These are phyloP conservation scores for Dolichopus griseipennis DNA, from an alignment of 2,888 invertebrate species.

Conservation along the genomic window DNA sequence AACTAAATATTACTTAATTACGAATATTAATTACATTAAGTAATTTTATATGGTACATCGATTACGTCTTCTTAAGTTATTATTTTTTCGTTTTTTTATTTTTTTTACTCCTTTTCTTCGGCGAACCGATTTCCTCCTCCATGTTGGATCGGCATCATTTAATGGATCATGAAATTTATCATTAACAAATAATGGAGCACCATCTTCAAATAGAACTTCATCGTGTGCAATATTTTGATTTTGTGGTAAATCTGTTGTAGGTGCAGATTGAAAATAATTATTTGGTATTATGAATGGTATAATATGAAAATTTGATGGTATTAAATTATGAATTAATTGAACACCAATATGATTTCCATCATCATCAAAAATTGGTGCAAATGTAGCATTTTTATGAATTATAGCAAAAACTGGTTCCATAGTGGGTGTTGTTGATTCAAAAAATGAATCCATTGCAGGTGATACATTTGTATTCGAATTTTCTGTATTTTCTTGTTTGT, in stretches of 20 bases:
- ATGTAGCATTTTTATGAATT: not conserved
- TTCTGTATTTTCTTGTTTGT: not conserved
- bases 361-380: not conserved
- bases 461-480: not conserved
- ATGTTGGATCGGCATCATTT: not conserved
- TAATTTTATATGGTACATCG: not conserved
- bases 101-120: not conserved
- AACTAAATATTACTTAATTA: too few species aligned
- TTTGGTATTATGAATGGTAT: constrained; percentile 26
- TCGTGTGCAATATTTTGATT: not conserved
- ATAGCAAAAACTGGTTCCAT: not conserved
- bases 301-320: constrained; percentile 34
- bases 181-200: not conserved
- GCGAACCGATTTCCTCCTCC: not conserved
- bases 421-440: not conserved
- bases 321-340: constrained; percentile 24
- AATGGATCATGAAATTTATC: constrained; percentile 10
- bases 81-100: not conserved
- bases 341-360: not conserved
- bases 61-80: not conserved
- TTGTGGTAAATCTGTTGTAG: not conserved
- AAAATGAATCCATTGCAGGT: not conserved
- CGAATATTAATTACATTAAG: not conserved
- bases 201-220: not conserved
- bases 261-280: not conserved